Evolutionary conservation across 2,113 vertebrate species (phyloP).

Genomic region (Salvator merianae): DNA sequence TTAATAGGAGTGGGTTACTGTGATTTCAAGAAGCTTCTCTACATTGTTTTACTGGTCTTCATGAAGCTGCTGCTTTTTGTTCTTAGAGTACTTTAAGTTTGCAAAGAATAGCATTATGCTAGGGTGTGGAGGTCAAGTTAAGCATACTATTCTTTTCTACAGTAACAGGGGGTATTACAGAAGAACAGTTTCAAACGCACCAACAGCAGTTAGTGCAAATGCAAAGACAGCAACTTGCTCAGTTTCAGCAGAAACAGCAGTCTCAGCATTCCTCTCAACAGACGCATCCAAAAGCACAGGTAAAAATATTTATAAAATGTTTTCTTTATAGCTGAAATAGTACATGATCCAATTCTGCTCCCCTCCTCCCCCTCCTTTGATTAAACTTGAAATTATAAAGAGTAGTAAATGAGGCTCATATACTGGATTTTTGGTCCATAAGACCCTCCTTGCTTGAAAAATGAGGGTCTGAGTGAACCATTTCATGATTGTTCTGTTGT

Average conservation of each 20-base stretch:
- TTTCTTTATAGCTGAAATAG: accelerated
- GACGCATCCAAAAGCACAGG: slow-evolving; percentile 81
- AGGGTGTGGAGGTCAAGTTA: background rate
- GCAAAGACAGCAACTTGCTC: slow-evolving; percentile 89
- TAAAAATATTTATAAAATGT: slow-evolving; percentile 36
- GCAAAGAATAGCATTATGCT: accelerated
- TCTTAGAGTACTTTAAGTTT: accelerated
- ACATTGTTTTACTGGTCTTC: background rate
- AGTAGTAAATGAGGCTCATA: background rate
- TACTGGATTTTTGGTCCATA: background rate
- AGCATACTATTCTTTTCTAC: slow-evolving; percentile 28
- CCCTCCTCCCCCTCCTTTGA: too few relatives aligned
- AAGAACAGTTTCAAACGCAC: slow-evolving; percentile 91
- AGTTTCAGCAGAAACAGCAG: slow-evolving; percentile 86
- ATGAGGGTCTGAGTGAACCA: too few relatives aligned
- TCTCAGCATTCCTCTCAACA: slow-evolving; percentile 81
- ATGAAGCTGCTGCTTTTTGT: background rate
- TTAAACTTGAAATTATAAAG: background rate
- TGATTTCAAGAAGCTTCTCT: background rate
- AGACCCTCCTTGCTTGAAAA: background rate
- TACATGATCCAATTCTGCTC: background rate
- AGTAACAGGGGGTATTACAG: slow-evolving; percentile 89
- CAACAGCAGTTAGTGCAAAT: slow-evolving; percentile 92
- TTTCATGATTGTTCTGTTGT: too few relatives aligned
- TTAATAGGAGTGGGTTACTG: background rate